Evolutionary conservation across 2,888 invertebrate genomes (phyloP), one percentile per base, ranked within the genome.

Genomic region (Pachydiplax longipennis): DNA sequence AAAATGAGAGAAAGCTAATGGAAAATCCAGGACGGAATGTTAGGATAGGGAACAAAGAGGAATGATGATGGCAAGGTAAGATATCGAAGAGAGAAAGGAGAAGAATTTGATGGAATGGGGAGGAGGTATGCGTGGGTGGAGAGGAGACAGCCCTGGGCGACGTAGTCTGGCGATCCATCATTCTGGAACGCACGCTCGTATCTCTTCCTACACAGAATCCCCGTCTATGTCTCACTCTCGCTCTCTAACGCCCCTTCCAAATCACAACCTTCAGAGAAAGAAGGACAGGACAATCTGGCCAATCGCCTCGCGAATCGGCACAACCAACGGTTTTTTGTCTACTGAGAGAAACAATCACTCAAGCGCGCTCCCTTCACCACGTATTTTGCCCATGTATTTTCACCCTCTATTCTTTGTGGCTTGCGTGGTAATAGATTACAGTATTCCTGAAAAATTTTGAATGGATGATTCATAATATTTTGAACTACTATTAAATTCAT

Each of bases 81-180:
- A 44, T 44, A 44, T 44, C 44, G 44, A 44, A 37, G 10, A n/a
- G n/a, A 48, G 35, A 53, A 15, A 5, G 35, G 58, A 25, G 61
- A 65, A 53, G 25, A 73, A 73, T 4, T 61, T 58, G 61, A 37
- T n/a, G 87, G 87, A 13, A 61, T 31, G 10, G 15, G 31, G 53
- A 6, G 61, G 87, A n/a, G 40, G 65, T 31, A 35, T 10, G 8
- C 22, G 87, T 12, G 35, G 37, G 37, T 22, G 87, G 40, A 22
- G 82, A 31, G 82, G 40, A 37, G 83, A 83, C 15, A 37, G 87
- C 87, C 87, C 13, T 58, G 87, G 61, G 87, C 87, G 37, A 40
- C 61, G 83, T 25, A 35, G 83, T 53, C 58, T 22, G 87, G 87
- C 87, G 35, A 87, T 87, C 87, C 87, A 87, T 87, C 87, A 87